phyloP scores from a whole-genome alignment of 2,113 vertebrate genomes.

The Gallinago paraguaiae region DNA sequence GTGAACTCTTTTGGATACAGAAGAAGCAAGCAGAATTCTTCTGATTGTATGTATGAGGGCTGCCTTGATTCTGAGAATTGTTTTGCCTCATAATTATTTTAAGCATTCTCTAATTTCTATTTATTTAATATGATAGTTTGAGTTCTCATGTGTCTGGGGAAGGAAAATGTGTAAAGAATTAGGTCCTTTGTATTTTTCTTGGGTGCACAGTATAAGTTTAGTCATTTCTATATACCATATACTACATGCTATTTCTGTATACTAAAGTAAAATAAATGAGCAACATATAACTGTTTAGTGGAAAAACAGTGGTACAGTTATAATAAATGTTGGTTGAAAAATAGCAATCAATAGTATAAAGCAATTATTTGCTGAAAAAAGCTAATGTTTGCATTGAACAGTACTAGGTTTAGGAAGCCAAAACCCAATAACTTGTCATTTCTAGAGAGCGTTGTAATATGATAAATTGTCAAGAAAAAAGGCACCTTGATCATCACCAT shows the following conservation, averaged over 20 bases:
- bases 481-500: slow-evolving; percentile 71
- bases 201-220: background rate
- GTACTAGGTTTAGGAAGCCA: slow-evolving; percentile 58
- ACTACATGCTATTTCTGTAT: background rate
- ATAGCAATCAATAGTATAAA: background rate
- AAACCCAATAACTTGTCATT: slow-evolving; percentile 76
- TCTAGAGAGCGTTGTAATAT: slow-evolving; percentile 68
- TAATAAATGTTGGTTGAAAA: slow-evolving; percentile 30
- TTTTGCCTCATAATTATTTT: background rate
- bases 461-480: slow-evolving; percentile 77
- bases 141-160: background rate
- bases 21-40: background rate
- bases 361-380: slow-evolving; percentile 22
- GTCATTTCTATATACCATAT: background rate
- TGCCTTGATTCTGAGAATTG: background rate
- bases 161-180: background rate
- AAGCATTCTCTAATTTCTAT: background rate
- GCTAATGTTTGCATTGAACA: slow-evolving; percentile 53
- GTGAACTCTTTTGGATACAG: background rate
- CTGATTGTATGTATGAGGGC: background rate
- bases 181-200: background rate
- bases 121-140: background rate
- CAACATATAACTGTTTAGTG: background rate
- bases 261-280: background rate
- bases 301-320: background rate